Evolutionary conservation across 2,797 vertebrate species (phyloP), one percentile per base, ranked within the genome.

Genomic region (Oreochromis grahami): DNA sequence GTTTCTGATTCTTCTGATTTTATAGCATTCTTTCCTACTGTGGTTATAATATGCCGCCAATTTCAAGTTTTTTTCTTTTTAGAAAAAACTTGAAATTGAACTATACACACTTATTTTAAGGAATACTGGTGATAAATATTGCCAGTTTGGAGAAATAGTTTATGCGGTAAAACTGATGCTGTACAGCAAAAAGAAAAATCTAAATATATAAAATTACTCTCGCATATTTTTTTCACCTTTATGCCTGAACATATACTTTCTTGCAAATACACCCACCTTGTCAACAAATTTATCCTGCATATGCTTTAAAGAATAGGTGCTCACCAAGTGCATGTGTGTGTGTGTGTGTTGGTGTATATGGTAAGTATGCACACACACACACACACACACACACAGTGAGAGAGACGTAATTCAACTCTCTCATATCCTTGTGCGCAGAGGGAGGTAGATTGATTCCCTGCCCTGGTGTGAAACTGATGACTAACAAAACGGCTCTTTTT

Each of bases 361-460:
- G 32, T 43, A 74, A 36, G 38, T 41, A 8, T 9, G 29, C 32
- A 50, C 53, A 26, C 26, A 84, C 58, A 36, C 24, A 24, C 55
- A 53, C 43, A 9, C 43, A 9, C 13, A 43, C 56, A 53, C 34
- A 50, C 53, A 26, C 21, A 84, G 68, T 51, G 21, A 79, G 82
- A 83, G 85, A 94, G 89, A 76, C 72, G 89, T 93, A 93, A 94
- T 91, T 93, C 92, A 93, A 84, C 90, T 80, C 86, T 90, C 88
- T 90, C 87, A 88, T 92, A 83, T 90, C 88, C 82, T 88, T 80
- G 88, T 84, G 81, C 93, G 52, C 90, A 87, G 90, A 89, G 89
- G 92, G 86, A 92, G 91, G 91, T 90, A 91, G 89, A 94, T 93
- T 93, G 94, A 95, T 95, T 92, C 93, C 87, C 82, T 90, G 86